Evolutionary conservation across 2,113 vertebrate genomes (phyloP), one percentile per base, ranked within the genome.

Genomic region (Eclectus roratus): DNA sequence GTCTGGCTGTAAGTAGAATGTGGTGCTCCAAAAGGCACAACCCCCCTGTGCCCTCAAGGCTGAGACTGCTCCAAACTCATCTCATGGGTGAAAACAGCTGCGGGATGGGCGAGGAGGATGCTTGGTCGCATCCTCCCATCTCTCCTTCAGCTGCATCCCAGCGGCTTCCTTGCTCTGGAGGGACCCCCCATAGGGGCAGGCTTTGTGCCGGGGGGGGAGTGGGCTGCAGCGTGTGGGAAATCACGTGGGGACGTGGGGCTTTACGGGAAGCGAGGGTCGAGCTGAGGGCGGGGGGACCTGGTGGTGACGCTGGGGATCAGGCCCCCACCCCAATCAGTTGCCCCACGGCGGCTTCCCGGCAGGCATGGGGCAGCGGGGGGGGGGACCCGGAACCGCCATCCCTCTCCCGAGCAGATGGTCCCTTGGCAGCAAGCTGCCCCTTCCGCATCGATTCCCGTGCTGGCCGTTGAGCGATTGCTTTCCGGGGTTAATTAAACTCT

Each of bases 401-500:
- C 35, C 56, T 81, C 85, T 84, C 89, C 3, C 16, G 81, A 95
- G 87, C 94, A 96, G 95, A 94, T 94, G 89, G 96, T 95, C 79
- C 91, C 91, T 76, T 47, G 31, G 86, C 91, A 64, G 94, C 88
- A 68, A 21, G 94, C 89, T 92, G 93, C 94, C 96, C 91, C 93
- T 96, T 92, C 93, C n/a, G 50, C 87, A 93, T 95, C 76, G 94
- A 97, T 97, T 96, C 91, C 85, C 43, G 21, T 11, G 68, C 85
- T 70, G 85, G 95, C 83, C 69, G 89, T 94, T 97, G 82, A 95
- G 96, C 72, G 93, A 96, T 96, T 84, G 89, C 94, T 94, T 94
- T 80, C 93, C 19, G 66, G 94, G 94, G 94, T 97, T 96, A 97
- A 97, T 96, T 96, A 97, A 96, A 97, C 91, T 93, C 94, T 94